These are phyloP conservation scores for Diloba caeruleocephala DNA, from an alignment of 2,888 invertebrate species.

Conservation along the genomic window DNA sequence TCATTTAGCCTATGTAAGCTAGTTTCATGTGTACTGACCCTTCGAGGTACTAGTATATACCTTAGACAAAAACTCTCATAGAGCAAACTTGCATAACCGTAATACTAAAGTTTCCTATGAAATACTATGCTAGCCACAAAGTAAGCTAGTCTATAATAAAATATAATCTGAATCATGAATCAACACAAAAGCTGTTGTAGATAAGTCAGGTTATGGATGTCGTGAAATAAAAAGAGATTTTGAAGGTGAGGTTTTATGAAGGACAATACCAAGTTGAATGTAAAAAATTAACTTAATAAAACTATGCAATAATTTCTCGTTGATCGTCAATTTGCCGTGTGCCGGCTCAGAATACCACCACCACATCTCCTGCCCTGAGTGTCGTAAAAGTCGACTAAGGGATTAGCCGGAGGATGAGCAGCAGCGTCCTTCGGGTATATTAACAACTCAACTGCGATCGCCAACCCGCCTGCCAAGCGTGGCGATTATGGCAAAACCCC, in stretches of 20 bases:
- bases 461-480: too few relatives aligned
- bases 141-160: conserved; percentile 15
- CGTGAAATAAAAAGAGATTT: conserved; percentile 2
- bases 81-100: conserved; percentile 35
- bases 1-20: conserved; percentile 9
- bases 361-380: too few relatives aligned
- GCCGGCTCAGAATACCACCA: too few relatives aligned
- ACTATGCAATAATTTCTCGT: too few relatives aligned
- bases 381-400: too few relatives aligned
- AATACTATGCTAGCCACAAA: conserved; percentile 17
- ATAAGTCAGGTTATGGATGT: conserved; percentile 15
- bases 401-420: too few relatives aligned
- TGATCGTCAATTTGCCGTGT: too few relatives aligned
- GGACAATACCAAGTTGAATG: too few relatives aligned
- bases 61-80: conserved; percentile 55
- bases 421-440: too few relatives aligned
- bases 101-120: conserved; percentile 37
- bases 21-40: conserved; percentile 36
- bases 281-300: too few relatives aligned
- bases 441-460: too few relatives aligned
- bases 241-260: conserved; percentile 3
- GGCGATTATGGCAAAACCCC: too few relatives aligned
- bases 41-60: conserved; percentile 43
- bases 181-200: conserved; percentile 1
- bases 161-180: conserved; percentile 16